phyloP scores from a whole-genome alignment of 1,140 invertebrate genomes.

The Formica exsecta region DNA sequence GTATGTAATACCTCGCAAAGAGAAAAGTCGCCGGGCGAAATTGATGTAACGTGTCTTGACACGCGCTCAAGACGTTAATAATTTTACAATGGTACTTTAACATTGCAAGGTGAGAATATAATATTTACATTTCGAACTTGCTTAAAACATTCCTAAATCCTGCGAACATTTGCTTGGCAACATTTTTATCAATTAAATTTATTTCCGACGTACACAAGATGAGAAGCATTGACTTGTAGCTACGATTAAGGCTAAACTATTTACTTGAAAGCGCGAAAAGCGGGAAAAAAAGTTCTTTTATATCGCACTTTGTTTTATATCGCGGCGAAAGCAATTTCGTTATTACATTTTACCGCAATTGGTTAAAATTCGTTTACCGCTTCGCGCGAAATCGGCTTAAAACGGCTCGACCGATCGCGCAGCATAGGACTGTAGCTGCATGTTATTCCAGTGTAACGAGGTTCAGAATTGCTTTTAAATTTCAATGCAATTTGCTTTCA shows the following conservation, averaged over 20 bases:
- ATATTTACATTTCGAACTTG: neutral
- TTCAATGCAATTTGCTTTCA: conserved; percentile 75
- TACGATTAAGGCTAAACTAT: conserved; percentile 20
- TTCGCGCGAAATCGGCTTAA: conserved; percentile 73
- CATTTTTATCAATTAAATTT: neutral
- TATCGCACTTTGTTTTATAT: conserved; percentile 61
- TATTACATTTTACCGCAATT: conserved; percentile 69
- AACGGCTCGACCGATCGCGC: conserved; percentile 72
- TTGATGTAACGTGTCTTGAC: conserved; percentile 38
- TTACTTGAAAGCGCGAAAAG: conserved; percentile 40
- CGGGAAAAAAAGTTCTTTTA: conserved; percentile 33
- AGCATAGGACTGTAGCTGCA: conserved; percentile 57
- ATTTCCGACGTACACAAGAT: neutral
- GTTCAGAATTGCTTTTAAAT: conserved; percentile 71
- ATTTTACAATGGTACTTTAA: neutral
- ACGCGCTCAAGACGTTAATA: neutral
- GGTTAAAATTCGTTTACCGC: conserved; percentile 72
- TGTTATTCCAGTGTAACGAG: conserved; percentile 70
- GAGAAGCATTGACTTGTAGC: conserved; percentile 20
- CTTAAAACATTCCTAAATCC: neutral
- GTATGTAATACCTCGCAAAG: neutral
- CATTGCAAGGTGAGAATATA: neutral
- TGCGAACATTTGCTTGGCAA: neutral
- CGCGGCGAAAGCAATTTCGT: conserved; percentile 58
- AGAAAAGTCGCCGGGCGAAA: conserved; percentile 36